phyloP scores from a whole-genome alignment of 2,113 vertebrate species.

The Nibea albiflora region DNA sequence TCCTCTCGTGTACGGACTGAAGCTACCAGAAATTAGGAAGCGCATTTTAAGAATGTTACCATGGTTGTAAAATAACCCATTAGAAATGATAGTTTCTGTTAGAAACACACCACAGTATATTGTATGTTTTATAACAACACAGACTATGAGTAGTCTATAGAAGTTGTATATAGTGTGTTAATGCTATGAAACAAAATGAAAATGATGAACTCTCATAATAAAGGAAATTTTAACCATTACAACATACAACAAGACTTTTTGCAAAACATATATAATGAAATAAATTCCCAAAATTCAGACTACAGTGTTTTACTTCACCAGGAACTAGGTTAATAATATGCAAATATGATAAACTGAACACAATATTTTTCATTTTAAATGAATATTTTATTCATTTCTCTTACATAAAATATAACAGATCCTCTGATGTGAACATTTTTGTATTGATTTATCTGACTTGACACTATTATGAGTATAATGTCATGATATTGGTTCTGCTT shows the following conservation, averaged over 20 bases:
- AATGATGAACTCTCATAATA: neutral
- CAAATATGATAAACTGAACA: neutral
- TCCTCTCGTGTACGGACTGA: constrained; percentile 58
- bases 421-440: too few species aligned
- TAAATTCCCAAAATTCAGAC: neutral
- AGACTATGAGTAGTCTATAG: neutral
- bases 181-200: neutral
- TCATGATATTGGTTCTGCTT: neutral
- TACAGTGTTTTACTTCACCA: neutral
- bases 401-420: neutral
- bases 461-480: neutral
- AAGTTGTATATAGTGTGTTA: neutral
- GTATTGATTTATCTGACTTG: too few species aligned
- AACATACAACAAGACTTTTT: too few species aligned
- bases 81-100: neutral
- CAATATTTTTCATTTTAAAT: neutral
- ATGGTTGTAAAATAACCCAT: neutral
- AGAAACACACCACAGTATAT: neutral
- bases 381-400: too few species aligned
- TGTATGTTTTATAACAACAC: neutral
- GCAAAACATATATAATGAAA: too few species aligned
- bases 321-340: neutral
- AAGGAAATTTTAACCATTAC: too few species aligned
- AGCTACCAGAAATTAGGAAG: constrained; percentile 58
- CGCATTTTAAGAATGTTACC: constrained; percentile 28